Conservation (phyloP, 2,888 invertebrate genomes). For the Ochlodes sylvanus region DNA sequence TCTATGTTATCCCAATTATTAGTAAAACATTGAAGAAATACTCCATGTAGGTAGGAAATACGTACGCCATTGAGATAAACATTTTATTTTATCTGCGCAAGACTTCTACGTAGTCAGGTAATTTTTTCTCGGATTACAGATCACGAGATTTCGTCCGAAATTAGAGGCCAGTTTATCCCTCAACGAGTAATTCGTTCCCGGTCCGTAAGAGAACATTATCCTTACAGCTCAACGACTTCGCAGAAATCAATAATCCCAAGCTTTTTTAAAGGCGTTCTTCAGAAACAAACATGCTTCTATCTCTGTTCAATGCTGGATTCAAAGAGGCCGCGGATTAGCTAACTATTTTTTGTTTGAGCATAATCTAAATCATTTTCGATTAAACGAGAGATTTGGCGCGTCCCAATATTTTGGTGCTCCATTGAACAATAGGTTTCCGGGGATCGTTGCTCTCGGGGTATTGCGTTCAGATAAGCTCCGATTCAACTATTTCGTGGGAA, state of each 20-base stretch:
- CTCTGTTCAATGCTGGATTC: conserved; percentile 62
- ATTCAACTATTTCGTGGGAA: conserved; percentile 64
- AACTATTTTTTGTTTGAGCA: conserved; percentile 67
- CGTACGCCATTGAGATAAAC: background rate
- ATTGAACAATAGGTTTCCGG: conserved; percentile 77
- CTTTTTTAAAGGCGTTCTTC: conserved; percentile 72
- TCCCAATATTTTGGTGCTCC: conserved; percentile 63
- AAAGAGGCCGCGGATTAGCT: conserved; percentile 81
- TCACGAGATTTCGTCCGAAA: conserved; percentile 67
- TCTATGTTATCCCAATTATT: background rate
- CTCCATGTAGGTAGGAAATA: background rate
- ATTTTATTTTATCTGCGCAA: conserved; percentile 21
- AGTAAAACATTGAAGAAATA: background rate
- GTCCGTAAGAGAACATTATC: conserved; percentile 76
- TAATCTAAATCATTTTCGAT: conserved; percentile 78
- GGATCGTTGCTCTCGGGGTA: conserved; percentile 61
- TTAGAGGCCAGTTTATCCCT: conserved; percentile 79
- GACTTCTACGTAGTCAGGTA: conserved; percentile 56
- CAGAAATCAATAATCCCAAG: conserved; percentile 79
- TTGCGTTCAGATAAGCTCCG: conserved; percentile 68
- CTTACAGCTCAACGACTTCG: conserved; percentile 70
- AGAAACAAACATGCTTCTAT: conserved; percentile 75
- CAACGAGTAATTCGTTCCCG: conserved; percentile 78
- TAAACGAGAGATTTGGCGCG: conserved; percentile 74
- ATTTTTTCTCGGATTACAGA: conserved; percentile 60